A percentile compares a stretch with the other conserved stretches of the same genome.
These are phyloP conservation scores for Heliothis virescens DNA, from an alignment of 1,140 invertebrate genomes.

Conservation along the genomic window DNA sequence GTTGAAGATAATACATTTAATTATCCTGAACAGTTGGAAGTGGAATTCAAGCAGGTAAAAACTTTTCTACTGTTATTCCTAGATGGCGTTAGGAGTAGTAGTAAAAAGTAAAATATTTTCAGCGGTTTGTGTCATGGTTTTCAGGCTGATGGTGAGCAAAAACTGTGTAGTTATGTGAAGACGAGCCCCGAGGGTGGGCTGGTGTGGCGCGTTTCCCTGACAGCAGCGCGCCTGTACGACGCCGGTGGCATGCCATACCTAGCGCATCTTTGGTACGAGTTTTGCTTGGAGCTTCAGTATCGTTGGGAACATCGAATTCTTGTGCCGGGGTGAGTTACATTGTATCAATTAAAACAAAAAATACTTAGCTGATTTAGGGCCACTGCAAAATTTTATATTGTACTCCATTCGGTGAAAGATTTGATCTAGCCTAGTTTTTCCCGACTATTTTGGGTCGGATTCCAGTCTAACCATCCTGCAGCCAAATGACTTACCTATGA, in stretches of 20 bases:
- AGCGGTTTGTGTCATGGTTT: constrained; percentile 48
- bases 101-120: background rate
- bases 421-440: background rate
- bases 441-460: too few relatives aligned
- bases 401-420: background rate
- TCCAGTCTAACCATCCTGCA: too few relatives aligned
- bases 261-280: constrained; percentile 97
- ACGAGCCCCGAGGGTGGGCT: constrained; percentile 92
- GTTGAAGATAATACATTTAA: constrained; percentile 87
- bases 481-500: too few relatives aligned
- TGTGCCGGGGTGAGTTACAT: constrained; percentile 93
- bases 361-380: background rate
- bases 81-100: constrained; percentile 37
- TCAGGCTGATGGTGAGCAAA: constrained; percentile 69
- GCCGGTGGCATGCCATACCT: constrained; percentile 93
- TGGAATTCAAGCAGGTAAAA: constrained; percentile 78
- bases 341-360: background rate
- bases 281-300: constrained; percentile 95
- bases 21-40: constrained; percentile 72
- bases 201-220: constrained; percentile 93
- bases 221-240: constrained; percentile 91
- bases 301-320: constrained; percentile 94
- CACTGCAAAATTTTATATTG: constrained; percentile 15
- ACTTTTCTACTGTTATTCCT: constrained; percentile 22
- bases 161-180: constrained; percentile 88